These are phyloP conservation scores for Taphrorychus bicolor DNA, from an alignment of 2,888 invertebrate genomes.

Conservation along the genomic window DNA sequence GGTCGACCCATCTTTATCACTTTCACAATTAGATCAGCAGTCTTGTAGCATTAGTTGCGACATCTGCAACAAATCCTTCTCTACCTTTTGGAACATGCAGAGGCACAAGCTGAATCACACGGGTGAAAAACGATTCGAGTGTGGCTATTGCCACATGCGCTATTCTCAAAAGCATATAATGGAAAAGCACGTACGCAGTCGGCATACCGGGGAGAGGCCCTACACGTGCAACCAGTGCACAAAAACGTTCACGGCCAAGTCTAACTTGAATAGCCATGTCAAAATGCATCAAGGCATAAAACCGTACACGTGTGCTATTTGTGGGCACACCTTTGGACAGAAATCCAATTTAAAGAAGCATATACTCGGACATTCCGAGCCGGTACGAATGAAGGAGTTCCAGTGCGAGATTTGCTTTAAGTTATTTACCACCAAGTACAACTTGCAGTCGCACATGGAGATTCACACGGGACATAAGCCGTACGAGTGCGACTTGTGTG, in stretches of 20 bases:
- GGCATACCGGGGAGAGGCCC: constrained; percentile 13
- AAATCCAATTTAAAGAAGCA: constrained; percentile 30
- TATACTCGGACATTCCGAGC: constrained; percentile 17
- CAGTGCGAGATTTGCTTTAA: constrained; percentile 15
- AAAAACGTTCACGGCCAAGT: constrained; percentile 14
- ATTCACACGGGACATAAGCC: constrained; percentile 27
- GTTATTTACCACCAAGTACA: constrained; percentile 21
- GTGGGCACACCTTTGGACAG: constrained; percentile 21
- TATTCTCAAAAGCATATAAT: constrained; percentile 20
- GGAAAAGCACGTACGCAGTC: constrained; percentile 19
- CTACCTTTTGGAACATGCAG: constrained; percentile 17
- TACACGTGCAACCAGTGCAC: constrained; percentile 17
- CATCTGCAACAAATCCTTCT: constrained; percentile 6
- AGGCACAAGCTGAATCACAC: constrained; percentile 21
- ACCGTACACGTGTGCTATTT: constrained; percentile 19
- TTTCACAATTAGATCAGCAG: too few species aligned
- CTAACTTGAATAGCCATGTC: constrained; percentile 16
- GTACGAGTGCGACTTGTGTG: constrained; percentile 23
- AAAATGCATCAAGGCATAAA: constrained; percentile 16
- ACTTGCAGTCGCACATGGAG: constrained; percentile 27
- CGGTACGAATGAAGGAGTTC: constrained; percentile 4
- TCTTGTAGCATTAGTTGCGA: not conserved
- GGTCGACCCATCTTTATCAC: too few species aligned
- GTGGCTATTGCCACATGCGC: constrained; percentile 10
- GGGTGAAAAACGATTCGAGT: constrained; percentile 18